phyloP scores from a whole-genome alignment of 2,888 invertebrate species.

The Formica aserva region DNA sequence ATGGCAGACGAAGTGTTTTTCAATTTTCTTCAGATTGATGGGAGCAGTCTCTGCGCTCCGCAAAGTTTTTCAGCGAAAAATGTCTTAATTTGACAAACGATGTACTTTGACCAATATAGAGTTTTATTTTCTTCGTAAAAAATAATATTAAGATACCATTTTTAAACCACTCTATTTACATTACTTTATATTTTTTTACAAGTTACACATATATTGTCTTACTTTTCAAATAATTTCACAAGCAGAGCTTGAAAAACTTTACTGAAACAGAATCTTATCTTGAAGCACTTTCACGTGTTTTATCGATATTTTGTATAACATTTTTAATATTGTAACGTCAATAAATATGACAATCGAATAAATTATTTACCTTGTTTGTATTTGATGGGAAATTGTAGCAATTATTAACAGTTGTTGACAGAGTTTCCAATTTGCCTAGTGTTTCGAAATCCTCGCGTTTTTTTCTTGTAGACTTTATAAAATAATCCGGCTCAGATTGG shows the following conservation, averaged over 20 bases:
- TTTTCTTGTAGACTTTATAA: background rate
- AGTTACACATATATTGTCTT: background rate
- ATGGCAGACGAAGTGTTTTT: background rate
- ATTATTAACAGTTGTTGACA: background rate
- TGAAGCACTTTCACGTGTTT: background rate
- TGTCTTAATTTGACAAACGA: background rate
- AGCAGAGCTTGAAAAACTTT: background rate
- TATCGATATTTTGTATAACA: background rate
- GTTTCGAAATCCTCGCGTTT: background rate
- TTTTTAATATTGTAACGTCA: background rate
- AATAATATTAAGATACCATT: background rate
- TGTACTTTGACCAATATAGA: background rate
- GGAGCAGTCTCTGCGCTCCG: background rate
- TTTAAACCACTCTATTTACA: background rate
- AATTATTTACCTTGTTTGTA: background rate
- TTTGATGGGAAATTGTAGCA: background rate
- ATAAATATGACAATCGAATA: background rate
- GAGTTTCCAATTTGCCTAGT: background rate
- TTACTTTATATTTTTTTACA: background rate
- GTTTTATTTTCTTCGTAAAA: background rate
- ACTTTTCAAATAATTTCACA: background rate
- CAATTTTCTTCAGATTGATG: background rate
- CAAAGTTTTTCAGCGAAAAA: background rate
- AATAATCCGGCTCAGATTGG: background rate
- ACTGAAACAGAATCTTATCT: slow-evolving; percentile 6